Evolutionary conservation across 2,113 vertebrate species (phyloP).

Genomic region (Plotosus lineatus): DNA sequence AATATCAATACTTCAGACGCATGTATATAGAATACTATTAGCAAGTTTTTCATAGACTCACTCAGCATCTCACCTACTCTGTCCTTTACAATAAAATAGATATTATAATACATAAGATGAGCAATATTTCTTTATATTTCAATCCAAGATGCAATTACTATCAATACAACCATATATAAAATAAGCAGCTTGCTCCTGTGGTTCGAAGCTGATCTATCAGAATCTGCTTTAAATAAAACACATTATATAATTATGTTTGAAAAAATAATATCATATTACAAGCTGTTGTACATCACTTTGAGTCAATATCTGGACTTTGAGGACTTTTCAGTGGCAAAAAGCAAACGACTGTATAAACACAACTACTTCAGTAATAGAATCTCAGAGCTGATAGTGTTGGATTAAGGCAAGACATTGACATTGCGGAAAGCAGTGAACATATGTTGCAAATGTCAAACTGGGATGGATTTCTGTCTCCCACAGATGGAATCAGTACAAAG

Average conservation of each 20-base stretch:
- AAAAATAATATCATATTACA: constrained; percentile 46
- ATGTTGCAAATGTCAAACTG: not conserved
- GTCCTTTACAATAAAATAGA: constrained; percentile 35
- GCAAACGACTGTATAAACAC: no score
- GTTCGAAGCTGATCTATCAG: constrained; percentile 41
- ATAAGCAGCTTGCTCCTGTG: constrained; percentile 42
- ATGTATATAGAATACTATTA: not conserved
- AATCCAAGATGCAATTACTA: constrained; percentile 55
- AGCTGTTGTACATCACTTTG: constrained; percentile 49
- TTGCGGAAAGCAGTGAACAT: not conserved
- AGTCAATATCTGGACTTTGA: constrained; percentile 49
- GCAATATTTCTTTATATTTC: constrained; percentile 51
- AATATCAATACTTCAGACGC: not conserved
- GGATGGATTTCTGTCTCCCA: not conserved
- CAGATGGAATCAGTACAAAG: not conserved
- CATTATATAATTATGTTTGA: constrained; percentile 39
- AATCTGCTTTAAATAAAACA: constrained; percentile 37
- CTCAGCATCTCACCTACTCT: constrained; percentile 18
- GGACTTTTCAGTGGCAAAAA: constrained; percentile 29
- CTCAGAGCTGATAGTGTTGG: constrained; percentile 13
- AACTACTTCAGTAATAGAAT: not conserved
- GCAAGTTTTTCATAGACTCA: not conserved
- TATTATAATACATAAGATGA: no score
- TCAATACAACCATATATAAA: constrained; percentile 49
- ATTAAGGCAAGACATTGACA: constrained; percentile 14